Base-by-base conservation (phyloP, 2,888 invertebrate genomes). In the Trachelus stipa region DNA sequence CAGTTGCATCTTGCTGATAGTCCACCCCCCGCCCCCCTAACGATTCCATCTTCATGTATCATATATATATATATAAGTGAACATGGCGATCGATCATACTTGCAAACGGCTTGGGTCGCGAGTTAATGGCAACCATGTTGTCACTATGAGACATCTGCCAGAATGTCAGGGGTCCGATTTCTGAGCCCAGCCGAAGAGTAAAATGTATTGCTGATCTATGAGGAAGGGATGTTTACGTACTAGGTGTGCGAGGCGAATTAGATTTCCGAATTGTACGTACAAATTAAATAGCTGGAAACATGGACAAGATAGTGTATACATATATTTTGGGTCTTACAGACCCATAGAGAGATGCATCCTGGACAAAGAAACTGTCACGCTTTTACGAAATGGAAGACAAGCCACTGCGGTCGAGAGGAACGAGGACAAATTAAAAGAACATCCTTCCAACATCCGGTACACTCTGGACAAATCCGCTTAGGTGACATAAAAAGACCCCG, bases 361-460 rank as follows among this genome's bases (percentile, higher is more conserved):
- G 78, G 76, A 79, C 75, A 79, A 80, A 81, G 80, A 75, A 80
- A 76, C 73, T 34, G 79, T 81, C 77, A 76, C 80, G 79, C 77
- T 84, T 84, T 83, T 76, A 56, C 73, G 71, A 78, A 81, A 81
- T 79, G 78, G 69, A 56, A 56, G 56, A 23, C 56, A 56, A 56
- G 56, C 23, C 56, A 56, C 69, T 76, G 79, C 34, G 76, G 77
- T 81, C 76, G 78, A 35, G 34, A 77, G 82, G 82, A 76, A 76
- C 77, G 78, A 79, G 83, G 84, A 88, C 87, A 88, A 91, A 91
- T 91, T 91, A 87, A 88, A 85, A 84, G 85, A 85, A 85, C 87
- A 87, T 84, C 84, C 85, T 82, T 78, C 81, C 80, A 74, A 83
- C 87, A 86, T 88, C 86, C 86, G 87, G 84, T 84, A 82, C 81